A percentile compares a stretch with the other conserved stretches of the same genome.
These are phyloP conservation scores for Arrhopalites spinosus DNA, from an alignment of 2,888 invertebrate genomes.

Conservation along the genomic window DNA sequence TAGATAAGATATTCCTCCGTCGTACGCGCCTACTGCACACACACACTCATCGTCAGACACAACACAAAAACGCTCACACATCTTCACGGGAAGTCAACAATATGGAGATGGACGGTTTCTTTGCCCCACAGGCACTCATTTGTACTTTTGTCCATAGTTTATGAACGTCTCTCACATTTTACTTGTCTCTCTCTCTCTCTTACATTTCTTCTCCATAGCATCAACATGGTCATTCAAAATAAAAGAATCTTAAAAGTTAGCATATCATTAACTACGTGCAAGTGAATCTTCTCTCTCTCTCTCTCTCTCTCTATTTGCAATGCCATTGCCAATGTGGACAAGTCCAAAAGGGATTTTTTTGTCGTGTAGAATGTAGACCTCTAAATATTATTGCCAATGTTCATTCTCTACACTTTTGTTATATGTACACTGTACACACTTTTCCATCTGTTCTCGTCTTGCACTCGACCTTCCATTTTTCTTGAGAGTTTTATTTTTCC, in stretches of 20 bases:
- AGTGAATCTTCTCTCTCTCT: no score
- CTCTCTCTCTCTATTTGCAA: not conserved
- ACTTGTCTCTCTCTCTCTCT: not conserved
- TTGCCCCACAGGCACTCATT: constrained; percentile 30
- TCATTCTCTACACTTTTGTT: no score
- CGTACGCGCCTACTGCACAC: constrained; percentile 17
- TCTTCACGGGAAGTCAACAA: constrained; percentile 25
- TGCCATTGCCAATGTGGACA: no score
- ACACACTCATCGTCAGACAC: not conserved
- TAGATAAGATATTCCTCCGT: not conserved
- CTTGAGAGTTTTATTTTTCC: no score
- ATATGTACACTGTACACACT: no score
- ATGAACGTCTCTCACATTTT: constrained; percentile 3
- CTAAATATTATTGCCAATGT: no score
- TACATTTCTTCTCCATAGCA: no score
- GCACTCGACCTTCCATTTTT: no score
- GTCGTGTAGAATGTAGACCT: not conserved
- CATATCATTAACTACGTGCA: constrained; percentile 7
- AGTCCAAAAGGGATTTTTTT: no score
- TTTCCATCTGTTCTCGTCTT: no score
- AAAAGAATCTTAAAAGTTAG: not conserved
- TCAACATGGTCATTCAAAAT: no score
- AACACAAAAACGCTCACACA: not conserved
- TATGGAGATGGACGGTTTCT: constrained; percentile 24
- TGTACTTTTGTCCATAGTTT: constrained; percentile 27